Evolutionary conservation across 1,140 invertebrate genomes (phyloP).

Genomic region (Brachionus koreanus): DNA sequence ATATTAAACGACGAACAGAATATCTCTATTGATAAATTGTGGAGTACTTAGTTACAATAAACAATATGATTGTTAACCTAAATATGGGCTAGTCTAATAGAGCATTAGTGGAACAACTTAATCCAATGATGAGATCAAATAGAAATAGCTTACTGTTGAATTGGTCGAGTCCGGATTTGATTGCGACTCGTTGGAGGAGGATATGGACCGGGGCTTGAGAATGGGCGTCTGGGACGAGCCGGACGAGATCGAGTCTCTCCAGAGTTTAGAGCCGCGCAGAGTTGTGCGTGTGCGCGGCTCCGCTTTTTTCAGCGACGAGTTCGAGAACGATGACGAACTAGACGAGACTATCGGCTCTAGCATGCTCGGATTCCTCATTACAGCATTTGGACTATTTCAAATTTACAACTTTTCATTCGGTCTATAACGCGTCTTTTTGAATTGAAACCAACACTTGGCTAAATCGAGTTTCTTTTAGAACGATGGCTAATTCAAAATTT

Average conservation of each 20-base stretch:
- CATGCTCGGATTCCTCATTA: neutral
- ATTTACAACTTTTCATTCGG: no score
- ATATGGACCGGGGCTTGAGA: neutral
- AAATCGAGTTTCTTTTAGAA: neutral
- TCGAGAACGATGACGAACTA: neutral
- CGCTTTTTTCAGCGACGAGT: neutral
- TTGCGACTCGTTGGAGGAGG: neutral
- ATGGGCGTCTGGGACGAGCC: neutral
- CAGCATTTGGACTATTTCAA: neutral
- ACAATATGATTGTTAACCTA: slow-evolving; percentile 19
- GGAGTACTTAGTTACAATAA: slow-evolving; percentile 30
- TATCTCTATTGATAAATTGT: neutral
- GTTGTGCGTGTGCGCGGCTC: neutral
- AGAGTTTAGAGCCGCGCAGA: neutral
- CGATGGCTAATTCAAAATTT: neutral
- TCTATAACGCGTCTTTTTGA: no score
- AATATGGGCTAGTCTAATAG: neutral
- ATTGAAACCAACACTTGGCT: neutral
- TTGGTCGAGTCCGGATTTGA: slow-evolving; percentile 3
- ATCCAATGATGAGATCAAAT: neutral
- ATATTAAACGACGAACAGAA: neutral
- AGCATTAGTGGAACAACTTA: neutral
- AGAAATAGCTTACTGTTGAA: neutral
- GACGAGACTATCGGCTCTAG: neutral
- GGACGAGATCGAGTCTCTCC: neutral